Percentiles rank a stretch among this genome's conserved stretches.
Evolutionary conservation across 1,140 invertebrate species (phyloP).

Genomic region (Apocrypta bakeri): DNA sequence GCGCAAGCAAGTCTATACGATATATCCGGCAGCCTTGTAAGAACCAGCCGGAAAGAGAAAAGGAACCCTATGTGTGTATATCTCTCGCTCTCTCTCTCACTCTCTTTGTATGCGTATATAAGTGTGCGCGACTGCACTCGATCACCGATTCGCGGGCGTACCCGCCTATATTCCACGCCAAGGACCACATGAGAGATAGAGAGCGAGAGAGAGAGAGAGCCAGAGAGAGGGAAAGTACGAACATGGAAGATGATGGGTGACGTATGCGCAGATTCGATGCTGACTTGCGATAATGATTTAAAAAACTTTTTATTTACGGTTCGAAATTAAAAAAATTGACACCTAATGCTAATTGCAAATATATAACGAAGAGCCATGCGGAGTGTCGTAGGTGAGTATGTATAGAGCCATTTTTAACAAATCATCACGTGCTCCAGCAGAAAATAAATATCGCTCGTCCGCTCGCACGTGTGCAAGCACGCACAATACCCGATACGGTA

Average conservation of each 20-base stretch:
- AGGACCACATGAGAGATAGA: not conserved
- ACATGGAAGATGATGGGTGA: no score
- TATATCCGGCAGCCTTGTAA: constrained; percentile 16
- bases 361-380: no score
- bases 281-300: no score
- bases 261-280: no score
- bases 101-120: constrained; percentile 34
- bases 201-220: not conserved
- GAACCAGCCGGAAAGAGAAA: not conserved
- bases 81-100: no score
- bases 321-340: no score
- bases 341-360: no score
- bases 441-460: constrained; percentile 3
- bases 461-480: not conserved
- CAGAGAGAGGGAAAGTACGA: no score
- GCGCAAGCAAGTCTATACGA: not conserved
- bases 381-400: no score
- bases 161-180: constrained; percentile 37
- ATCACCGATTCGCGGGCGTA: constrained; percentile 53
- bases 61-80: no score
- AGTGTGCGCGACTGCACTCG: constrained; percentile 60
- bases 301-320: no score
- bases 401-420: not conserved
- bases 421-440: not conserved
- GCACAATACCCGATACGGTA: no score